These are phyloP conservation scores for Pasiphila rectangulata DNA, from an alignment of 2,888 invertebrate species.

Conservation along the genomic window DNA sequence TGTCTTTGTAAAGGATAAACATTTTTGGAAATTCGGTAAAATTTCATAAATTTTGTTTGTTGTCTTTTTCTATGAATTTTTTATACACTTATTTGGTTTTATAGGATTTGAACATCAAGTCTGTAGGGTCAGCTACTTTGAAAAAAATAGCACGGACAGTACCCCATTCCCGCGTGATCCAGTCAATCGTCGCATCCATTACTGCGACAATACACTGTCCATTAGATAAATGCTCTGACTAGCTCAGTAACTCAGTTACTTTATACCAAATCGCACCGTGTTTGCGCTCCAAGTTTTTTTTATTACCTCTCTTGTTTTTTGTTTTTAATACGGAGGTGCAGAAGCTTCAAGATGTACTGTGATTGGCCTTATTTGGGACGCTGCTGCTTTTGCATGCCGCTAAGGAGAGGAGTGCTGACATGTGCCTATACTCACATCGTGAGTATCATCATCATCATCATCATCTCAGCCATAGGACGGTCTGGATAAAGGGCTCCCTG, in stretches of 20 bases:
- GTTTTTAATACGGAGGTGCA: neutral
- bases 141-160: neutral
- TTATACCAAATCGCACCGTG: neutral
- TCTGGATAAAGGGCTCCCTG: too few relatives aligned
- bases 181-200: neutral
- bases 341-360: constrained; percentile 54
- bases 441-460: constrained; percentile 37
- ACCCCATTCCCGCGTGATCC: neutral
- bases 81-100: too few relatives aligned
- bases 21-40: too few relatives aligned
- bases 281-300: neutral
- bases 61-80: too few relatives aligned
- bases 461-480: too few relatives aligned
- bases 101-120: too few relatives aligned
- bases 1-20: too few relatives aligned
- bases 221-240: constrained; percentile 30
- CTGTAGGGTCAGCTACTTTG: too few relatives aligned
- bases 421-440: constrained; percentile 64
- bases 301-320: neutral
- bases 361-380: constrained; percentile 50
- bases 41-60: too few relatives aligned
- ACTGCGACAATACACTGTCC: constrained; percentile 9
- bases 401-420: constrained; percentile 55
- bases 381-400: constrained; percentile 67
- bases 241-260: constrained; percentile 11